Percentiles rank a stretch among this genome's conserved stretches.
phyloP scores from a whole-genome alignment of 2,888 invertebrate genomes.

The Tinea semifulvella region DNA sequence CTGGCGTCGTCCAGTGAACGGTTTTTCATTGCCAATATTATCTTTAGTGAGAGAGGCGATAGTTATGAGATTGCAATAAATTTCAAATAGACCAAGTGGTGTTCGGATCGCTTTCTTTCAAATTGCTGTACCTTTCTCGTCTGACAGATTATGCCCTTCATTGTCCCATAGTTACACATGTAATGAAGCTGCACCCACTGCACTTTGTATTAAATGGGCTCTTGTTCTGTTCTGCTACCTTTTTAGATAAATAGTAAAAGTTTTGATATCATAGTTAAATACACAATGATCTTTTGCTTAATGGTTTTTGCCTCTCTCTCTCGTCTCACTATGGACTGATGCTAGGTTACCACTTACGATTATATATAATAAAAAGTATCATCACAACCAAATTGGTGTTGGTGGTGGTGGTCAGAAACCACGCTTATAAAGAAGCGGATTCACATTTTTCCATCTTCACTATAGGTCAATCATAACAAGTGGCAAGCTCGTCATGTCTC shows the following conservation, averaged over 20 bases:
- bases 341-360: no score
- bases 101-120: conserved; percentile 54
- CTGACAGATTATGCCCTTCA: conserved; percentile 57
- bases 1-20: conserved; percentile 38
- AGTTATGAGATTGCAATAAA: conserved; percentile 60
- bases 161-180: conserved; percentile 33
- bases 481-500: no score
- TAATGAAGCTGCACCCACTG: conserved; percentile 12
- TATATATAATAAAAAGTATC: no score
- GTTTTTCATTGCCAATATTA: conserved; percentile 43
- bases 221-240: background rate
- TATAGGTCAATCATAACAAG: no score
- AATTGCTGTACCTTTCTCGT: conserved; percentile 62
- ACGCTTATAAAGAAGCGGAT: no score
- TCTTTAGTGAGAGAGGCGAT: conserved; percentile 28
- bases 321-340: no score
- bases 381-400: no score
- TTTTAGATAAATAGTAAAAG: conserved; percentile 3
- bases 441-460: no score
- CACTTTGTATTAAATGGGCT: conserved; percentile 5
- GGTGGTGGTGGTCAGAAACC: no score
- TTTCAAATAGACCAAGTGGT: conserved; percentile 50
- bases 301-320: no score
- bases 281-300: no score
- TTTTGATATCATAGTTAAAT: background rate